Conservation (phyloP, 2,797 vertebrate species). For the Catharus ustulatus region DNA sequence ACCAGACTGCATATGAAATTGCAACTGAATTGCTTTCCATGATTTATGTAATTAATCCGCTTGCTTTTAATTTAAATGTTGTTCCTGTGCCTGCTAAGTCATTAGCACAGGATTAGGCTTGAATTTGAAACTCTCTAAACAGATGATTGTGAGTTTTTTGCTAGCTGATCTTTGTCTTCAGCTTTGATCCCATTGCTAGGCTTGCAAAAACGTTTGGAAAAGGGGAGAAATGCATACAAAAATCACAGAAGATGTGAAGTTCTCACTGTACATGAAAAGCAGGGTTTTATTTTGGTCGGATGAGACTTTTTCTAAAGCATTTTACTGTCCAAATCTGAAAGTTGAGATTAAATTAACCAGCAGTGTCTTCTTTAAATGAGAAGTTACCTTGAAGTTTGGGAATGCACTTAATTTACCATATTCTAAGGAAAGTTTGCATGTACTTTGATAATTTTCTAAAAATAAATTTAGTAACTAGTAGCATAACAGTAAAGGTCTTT, state of each 20-base stretch:
- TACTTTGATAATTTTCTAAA: slow-evolving; percentile 67
- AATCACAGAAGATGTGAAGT: background rate
- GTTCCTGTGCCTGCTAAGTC: slow-evolving; percentile 45
- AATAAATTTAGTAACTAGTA: slow-evolving; percentile 63
- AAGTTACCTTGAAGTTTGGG: slow-evolving; percentile 11
- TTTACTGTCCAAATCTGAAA: slow-evolving; percentile 3
- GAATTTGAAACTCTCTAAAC: slow-evolving; percentile 26
- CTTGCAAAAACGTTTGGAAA: background rate
- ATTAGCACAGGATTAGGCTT: slow-evolving; percentile 41
- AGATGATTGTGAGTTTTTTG: slow-evolving; percentile 8
- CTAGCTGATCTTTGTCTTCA: background rate
- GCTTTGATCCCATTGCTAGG: background rate
- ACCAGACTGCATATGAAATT: background rate
- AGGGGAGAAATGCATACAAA: background rate
- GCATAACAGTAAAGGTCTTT: slow-evolving; percentile 61
- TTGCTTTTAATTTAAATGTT: slow-evolving; percentile 55
- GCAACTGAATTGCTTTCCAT: slow-evolving; percentile 17
- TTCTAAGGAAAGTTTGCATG: slow-evolving; percentile 58
- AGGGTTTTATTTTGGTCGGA: background rate
- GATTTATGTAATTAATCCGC: slow-evolving; percentile 48
- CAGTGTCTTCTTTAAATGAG: slow-evolving; percentile 33
- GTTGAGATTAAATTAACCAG: slow-evolving; percentile 54
- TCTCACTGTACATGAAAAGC: background rate
- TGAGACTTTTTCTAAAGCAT: background rate
- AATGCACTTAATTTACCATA: slow-evolving; percentile 40